phyloP scores from a whole-genome alignment of 2,797 vertebrate genomes.

The Eulemur mongoz region DNA sequence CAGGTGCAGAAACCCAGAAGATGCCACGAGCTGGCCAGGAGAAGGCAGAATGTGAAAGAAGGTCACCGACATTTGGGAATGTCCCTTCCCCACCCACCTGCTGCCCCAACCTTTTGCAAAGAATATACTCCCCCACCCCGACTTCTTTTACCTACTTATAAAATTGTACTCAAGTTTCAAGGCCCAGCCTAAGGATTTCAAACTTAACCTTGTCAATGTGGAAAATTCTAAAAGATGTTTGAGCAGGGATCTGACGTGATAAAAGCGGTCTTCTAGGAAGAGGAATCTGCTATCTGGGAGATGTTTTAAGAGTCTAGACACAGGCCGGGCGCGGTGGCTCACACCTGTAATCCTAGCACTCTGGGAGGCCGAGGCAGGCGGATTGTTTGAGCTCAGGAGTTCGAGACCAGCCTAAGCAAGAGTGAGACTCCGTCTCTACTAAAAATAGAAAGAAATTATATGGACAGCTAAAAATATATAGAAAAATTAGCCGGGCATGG shows the following conservation, averaged over 20 bases:
- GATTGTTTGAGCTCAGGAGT: no score
- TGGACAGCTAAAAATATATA: no score
- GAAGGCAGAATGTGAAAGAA: background rate
- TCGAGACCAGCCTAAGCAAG: no score
- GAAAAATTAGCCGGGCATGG: no score
- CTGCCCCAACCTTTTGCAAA: background rate
- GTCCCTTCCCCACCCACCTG: background rate
- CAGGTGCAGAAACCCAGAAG: background rate
- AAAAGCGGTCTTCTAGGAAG: constrained; percentile 7
- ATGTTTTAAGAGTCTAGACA: background rate
- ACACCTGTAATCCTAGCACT: no score
- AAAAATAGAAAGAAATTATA: no score
- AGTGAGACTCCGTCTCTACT: no score
- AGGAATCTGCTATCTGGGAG: background rate
- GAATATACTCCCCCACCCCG: background rate
- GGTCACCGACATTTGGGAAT: background rate
- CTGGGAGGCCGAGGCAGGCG: no score
- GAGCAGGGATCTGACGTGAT: background rate
- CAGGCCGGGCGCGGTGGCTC: no score
- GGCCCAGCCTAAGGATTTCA: background rate
- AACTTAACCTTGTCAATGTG: background rate
- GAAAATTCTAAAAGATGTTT: background rate
- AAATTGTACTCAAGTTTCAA: constrained; percentile 2
- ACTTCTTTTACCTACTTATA: background rate
- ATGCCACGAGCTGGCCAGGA: background rate